Evolutionary conservation across 2,113 vertebrate genomes (phyloP).

Genomic region (Balaeniceps rex): DNA sequence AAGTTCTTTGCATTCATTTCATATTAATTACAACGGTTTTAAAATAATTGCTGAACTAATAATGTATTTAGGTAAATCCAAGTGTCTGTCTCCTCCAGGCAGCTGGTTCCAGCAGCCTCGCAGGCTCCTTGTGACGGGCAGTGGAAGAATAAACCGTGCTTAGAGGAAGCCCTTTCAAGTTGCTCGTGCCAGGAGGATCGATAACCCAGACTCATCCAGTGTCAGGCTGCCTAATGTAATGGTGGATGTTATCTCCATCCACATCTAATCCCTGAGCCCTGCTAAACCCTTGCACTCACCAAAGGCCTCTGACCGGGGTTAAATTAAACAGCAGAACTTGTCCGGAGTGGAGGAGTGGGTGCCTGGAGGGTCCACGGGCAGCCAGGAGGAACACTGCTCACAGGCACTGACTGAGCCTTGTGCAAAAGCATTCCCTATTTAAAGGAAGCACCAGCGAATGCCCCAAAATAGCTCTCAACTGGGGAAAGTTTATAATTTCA

Average conservation of each 20-base stretch:
- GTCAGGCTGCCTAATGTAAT: accelerated
- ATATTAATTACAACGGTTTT: neutral
- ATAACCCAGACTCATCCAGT: accelerated
- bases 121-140: neutral
- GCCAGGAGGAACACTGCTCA: neutral
- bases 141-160: accelerated
- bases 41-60: neutral
- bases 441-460: neutral
- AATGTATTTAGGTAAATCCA: neutral
- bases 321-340: neutral
- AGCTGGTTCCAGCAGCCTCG: neutral
- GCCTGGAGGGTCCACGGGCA: neutral
- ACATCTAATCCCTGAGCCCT: neutral
- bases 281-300: neutral
- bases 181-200: neutral
- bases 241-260: accelerated
- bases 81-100: neutral
- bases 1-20: neutral
- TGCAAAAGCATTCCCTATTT: neutral
- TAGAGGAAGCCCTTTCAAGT: neutral
- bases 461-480: accelerated
- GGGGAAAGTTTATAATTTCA: neutral
- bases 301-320: neutral
- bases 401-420: neutral
- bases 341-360: accelerated